These are phyloP conservation scores for Salticus scenicus DNA, from an alignment of 2,888 invertebrate species.

Conservation along the genomic window DNA sequence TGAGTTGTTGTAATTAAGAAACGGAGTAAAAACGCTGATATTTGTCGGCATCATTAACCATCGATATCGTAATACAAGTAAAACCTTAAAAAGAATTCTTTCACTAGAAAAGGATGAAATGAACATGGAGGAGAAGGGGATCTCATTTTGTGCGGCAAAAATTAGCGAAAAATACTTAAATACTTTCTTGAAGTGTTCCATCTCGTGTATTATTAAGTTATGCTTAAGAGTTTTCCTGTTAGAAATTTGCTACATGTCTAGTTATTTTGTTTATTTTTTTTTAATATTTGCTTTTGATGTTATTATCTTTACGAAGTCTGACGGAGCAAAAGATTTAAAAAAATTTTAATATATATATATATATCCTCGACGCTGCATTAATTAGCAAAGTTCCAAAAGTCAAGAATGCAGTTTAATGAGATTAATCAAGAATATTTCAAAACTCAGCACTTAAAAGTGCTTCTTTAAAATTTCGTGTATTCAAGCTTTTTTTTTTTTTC, in stretches of 20 bases:
- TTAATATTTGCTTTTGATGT: background rate
- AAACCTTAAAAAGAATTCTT: conserved; percentile 24
- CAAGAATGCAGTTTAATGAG: conserved; percentile 1
- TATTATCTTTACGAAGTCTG: background rate
- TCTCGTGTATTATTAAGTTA: conserved; percentile 13
- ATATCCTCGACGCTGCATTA: background rate
- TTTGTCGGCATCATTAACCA: conserved; percentile 63
- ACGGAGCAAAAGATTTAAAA: background rate
- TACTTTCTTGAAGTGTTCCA: conserved; percentile 24
- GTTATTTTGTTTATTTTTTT: background rate
- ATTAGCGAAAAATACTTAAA: conserved; percentile 31
- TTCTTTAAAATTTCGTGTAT: too few species aligned
- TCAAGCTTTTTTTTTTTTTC: too few species aligned
- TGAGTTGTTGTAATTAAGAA: conserved; percentile 51
- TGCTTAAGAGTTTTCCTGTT: background rate
- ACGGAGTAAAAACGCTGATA: conserved; percentile 34
- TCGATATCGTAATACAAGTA: conserved; percentile 48
- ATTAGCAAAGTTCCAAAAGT: conserved; percentile 12
- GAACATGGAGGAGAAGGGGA: background rate
- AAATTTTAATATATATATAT: background rate
- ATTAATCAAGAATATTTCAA: background rate
- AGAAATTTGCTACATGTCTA: background rate
- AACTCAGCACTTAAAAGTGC: conserved; percentile 3
- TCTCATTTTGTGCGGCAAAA: conserved; percentile 12
- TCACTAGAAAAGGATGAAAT: background rate